Evolutionary conservation across 1,140 invertebrate species (phyloP).

Genomic region (Drosophila jambulina): DNA sequence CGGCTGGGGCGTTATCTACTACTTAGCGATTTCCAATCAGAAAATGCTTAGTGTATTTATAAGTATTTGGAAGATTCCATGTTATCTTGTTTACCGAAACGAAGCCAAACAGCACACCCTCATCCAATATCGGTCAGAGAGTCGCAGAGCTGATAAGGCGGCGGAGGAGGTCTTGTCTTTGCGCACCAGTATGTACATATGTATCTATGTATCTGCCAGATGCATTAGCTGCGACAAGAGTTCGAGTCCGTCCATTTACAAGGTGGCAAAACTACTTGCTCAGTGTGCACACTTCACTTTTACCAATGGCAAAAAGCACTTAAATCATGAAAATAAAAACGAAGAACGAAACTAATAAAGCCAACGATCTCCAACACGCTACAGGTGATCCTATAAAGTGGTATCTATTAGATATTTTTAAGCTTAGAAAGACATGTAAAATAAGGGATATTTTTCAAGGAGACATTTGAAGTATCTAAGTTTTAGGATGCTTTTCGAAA

Average conservation of each 20-base stretch:
- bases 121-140: conserved; percentile 10
- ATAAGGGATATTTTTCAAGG: too few species aligned
- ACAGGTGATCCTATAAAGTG: too few species aligned
- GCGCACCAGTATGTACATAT: neutral
- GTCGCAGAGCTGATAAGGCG: conserved; percentile 1
- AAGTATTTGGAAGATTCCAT: conserved; percentile 31
- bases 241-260: too few species aligned
- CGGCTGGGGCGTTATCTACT: conserved; percentile 47
- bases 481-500: too few species aligned
- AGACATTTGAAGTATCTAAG: too few species aligned
- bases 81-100: conserved; percentile 66
- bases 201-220: conserved; percentile 11
- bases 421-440: neutral
- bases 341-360: neutral
- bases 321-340: neutral
- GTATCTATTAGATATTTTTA: neutral
- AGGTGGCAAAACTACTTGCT: conserved; percentile 6
- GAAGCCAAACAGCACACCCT: conserved; percentile 15
- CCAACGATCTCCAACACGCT: neutral
- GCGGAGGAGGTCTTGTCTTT: conserved; percentile 5
- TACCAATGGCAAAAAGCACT: neutral
- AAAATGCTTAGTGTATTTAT: conserved; percentile 33
- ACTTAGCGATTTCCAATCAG: conserved; percentile 56
- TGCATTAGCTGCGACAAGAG: conserved; percentile 6
- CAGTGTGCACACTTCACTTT: conserved; percentile 6